Base-by-base conservation (phyloP, 2,113 vertebrate species). In the Leptobrachium leishanense region DNA sequence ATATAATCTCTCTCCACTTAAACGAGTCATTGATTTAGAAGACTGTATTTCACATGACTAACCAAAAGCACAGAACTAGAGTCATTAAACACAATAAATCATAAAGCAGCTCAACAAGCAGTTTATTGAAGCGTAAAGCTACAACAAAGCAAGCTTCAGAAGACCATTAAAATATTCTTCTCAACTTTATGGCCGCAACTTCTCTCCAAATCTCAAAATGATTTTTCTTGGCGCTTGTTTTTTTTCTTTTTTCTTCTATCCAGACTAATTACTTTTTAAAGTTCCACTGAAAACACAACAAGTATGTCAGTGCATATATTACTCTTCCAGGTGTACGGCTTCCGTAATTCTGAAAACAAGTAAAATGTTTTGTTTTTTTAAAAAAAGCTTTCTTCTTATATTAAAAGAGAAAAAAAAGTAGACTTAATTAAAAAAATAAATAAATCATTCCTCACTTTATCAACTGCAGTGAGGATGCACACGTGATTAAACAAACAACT, bases 21-120 rank as follows among this genome's bases (percentile, higher is more conserved):
- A 84, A 84, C 63, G 44, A 55, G 50, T 70, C 50, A 84, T 77
- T 76, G 64, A 74, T 69, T 81, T 81, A 85, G 44, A 82, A 85
- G 77, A 43, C 62, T 82, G 41, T 3, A 55, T 62, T 13, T 79
- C 9, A 39, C 5, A 80, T 69, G 3, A 20, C 74, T 78, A 66
- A 55, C 69, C 82, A 72, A 69, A 83, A 54, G 54, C 6, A 83
- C 81, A 40, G 74, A 80, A 78, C 40, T 81, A 66, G 54, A 84
- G 31, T 13, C 77, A 75, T 82, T 82, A 82, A 42, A 73, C 5
- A 50, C 63, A 2, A 12, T 50, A 85, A 83, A 10, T 74, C 68
- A 79, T 68, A 68, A 82, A 86, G 15, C 77, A 74, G 69, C 84
- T 74, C 68, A 46, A 84, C 57, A 76, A 62, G 40, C 43, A 50